Evolutionary conservation across 2,113 vertebrate species (phyloP).

Genomic region (Eurypyga helias): DNA sequence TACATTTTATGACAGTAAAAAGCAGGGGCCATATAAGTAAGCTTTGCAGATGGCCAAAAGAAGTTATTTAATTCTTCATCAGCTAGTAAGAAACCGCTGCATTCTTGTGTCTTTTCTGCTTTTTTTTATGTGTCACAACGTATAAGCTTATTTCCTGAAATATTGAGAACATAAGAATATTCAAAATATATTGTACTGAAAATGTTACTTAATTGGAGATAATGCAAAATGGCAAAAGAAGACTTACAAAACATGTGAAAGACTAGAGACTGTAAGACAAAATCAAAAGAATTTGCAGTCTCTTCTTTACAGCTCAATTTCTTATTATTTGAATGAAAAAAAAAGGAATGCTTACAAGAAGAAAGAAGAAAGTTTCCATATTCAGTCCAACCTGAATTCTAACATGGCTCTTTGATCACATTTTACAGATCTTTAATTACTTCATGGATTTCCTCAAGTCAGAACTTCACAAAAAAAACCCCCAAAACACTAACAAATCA

Average conservation of each 20-base stretch:
- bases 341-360: background rate
- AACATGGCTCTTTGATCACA: background rate
- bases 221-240: background rate
- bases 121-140: constrained; percentile 50
- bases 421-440: background rate
- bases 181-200: constrained; percentile 57
- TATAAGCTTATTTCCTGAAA: constrained; percentile 56
- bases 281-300: background rate
- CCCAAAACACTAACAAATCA: background rate
- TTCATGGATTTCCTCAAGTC: background rate
- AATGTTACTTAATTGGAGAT: constrained; percentile 46
- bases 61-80: constrained; percentile 71
- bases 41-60: constrained; percentile 66
- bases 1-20: constrained; percentile 58
- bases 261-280: background rate
- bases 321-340: background rate
- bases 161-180: constrained; percentile 53
- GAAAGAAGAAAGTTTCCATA: background rate
- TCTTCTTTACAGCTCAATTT: background rate
- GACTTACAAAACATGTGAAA: background rate
- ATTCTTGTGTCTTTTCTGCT: constrained; percentile 25
- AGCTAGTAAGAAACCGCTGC: constrained; percentile 64
- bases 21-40: constrained; percentile 68
- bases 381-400: background rate
- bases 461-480: background rate